These are phyloP conservation scores for Hydrocynus forskahlii DNA, from an alignment of 2,797 vertebrate genomes.

Conservation along the genomic window DNA sequence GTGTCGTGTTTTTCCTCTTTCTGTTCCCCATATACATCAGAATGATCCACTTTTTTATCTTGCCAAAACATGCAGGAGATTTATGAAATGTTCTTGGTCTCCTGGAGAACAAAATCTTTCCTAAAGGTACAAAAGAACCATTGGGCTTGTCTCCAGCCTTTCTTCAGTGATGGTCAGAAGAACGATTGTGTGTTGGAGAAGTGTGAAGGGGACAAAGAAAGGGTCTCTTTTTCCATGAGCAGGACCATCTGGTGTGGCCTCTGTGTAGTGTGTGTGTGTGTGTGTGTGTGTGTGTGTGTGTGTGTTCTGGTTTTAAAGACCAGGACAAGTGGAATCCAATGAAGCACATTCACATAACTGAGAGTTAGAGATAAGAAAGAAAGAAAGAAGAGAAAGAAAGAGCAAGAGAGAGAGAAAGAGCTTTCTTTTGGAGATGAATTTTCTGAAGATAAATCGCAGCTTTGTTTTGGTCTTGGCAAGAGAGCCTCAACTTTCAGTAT, in stretches of 20 bases:
- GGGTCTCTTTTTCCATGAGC: conserved; percentile 23
- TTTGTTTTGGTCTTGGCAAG: conserved; percentile 16
- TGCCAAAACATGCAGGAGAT: conserved; percentile 11
- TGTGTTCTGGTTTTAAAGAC: conserved; percentile 39
- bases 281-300: conserved; percentile 7
- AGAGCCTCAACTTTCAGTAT: background rate
- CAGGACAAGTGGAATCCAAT: conserved; percentile 26
- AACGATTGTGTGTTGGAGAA: conserved; percentile 20
- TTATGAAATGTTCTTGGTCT: conserved; percentile 12
- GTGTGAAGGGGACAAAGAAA: conserved; percentile 32
- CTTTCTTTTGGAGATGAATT: background rate
- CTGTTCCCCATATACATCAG: background rate
- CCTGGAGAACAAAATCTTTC: conserved; percentile 11
- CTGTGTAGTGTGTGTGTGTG: conserved; percentile 13
- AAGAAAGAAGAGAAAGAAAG: background rate
- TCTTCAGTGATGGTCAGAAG: conserved; percentile 13
- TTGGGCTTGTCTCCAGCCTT: conserved; percentile 32
- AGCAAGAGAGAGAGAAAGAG: background rate
- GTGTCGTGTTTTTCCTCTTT: background rate
- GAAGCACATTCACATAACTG: conserved; percentile 29
- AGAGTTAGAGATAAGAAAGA: background rate
- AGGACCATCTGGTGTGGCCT: conserved; percentile 47
- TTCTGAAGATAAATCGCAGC: conserved; percentile 24
- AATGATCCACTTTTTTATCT: background rate
- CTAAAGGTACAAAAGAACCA: conserved; percentile 7